These are phyloP conservation scores for Spheniscus mendiculus DNA, from an alignment of 2,113 vertebrate species.

Conservation along the genomic window DNA sequence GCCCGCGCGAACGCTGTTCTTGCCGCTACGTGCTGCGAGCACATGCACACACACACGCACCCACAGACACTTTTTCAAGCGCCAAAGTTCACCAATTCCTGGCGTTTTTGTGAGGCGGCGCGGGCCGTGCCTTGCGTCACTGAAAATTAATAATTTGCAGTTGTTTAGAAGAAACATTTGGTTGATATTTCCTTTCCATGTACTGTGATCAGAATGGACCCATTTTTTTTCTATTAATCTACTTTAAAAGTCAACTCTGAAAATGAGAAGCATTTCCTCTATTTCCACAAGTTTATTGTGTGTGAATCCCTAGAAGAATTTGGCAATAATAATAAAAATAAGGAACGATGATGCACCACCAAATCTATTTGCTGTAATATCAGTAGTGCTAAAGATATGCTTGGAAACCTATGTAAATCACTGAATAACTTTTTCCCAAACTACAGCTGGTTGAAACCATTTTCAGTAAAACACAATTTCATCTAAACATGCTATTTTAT, in stretches of 20 bases:
- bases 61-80: rapidly evolving
- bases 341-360: conserved; percentile 32
- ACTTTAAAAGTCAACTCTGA: conserved; percentile 32
- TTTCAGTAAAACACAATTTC: background rate
- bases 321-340: conserved; percentile 64
- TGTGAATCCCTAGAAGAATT: conserved; percentile 62
- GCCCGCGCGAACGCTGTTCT: background rate
- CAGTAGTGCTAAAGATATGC: conserved; percentile 22
- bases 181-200: conserved; percentile 56
- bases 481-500: background rate
- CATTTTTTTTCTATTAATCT: conserved; percentile 22
- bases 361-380: conserved; percentile 46
- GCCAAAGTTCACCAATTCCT: background rate
- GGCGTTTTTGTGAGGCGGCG: background rate
- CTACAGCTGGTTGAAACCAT: conserved; percentile 11
- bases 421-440: conserved; percentile 45
- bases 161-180: conserved; percentile 71
- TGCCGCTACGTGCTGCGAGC: background rate
- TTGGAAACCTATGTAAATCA: conserved; percentile 36
- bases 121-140: background rate
- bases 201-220: conserved; percentile 9
- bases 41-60: background rate
- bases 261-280: conserved; percentile 68
- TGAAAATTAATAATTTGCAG: conserved; percentile 65
- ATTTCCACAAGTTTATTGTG: conserved; percentile 53